A percentile compares a stretch with the other conserved stretches of the same genome.
phyloP scores from a whole-genome alignment of 2,888 invertebrate genomes.

The Rhagonycha fulva region DNA sequence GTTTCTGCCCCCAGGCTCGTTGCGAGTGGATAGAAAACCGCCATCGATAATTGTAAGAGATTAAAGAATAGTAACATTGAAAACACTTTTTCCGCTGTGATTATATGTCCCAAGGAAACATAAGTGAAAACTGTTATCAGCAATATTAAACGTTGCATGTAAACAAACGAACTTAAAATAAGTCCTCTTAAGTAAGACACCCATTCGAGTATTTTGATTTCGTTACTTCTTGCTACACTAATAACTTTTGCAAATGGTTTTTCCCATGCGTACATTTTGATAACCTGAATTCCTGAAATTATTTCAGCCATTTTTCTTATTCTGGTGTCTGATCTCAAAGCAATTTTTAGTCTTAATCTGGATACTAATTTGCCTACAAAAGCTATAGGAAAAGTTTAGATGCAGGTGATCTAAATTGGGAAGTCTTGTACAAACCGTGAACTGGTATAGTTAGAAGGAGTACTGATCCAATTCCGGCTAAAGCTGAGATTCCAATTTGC shows the following conservation, averaged over 20 bases:
- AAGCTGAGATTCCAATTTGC: constrained; percentile 63
- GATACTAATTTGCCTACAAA: constrained; percentile 35
- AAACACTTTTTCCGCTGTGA: constrained; percentile 56
- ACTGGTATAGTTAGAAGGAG: constrained; percentile 57
- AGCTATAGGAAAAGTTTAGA: constrained; percentile 19
- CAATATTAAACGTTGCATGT: constrained; percentile 79
- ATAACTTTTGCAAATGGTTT: constrained; percentile 60
- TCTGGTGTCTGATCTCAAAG: constrained; percentile 62
- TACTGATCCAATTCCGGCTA: constrained; percentile 64
- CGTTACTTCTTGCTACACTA: constrained; percentile 26
- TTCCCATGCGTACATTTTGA: constrained; percentile 79
- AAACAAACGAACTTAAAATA: constrained; percentile 74
- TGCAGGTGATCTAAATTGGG: not conserved
- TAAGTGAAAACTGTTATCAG: constrained; percentile 78
- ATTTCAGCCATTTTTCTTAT: constrained; percentile 73
- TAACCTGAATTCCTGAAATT: constrained; percentile 69
- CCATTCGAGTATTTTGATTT: constrained; percentile 36
- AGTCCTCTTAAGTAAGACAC: constrained; percentile 67
- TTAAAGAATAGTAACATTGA: constrained; percentile 58
- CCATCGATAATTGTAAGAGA: constrained; percentile 59
- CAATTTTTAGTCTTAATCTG: constrained; percentile 50
- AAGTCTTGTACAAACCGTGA: constrained; percentile 50
- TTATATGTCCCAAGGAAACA: constrained; percentile 67
- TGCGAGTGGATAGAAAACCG: constrained; percentile 64
- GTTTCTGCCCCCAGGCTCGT: constrained; percentile 64